These are phyloP conservation scores for Lateolabrax maculatus DNA, from an alignment of 2,797 vertebrate genomes.

Conservation along the genomic window DNA sequence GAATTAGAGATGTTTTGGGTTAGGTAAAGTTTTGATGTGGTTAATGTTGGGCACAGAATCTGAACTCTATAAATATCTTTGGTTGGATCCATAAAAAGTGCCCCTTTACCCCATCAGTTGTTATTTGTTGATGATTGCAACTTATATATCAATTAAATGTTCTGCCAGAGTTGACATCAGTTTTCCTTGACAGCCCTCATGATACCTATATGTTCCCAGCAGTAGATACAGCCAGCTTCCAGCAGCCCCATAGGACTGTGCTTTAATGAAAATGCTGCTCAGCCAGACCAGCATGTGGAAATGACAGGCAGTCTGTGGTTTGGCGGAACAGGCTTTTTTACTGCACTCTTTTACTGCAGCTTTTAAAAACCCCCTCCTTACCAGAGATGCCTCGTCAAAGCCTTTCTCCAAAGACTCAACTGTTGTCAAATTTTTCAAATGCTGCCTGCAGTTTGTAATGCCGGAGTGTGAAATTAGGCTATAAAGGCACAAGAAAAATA, in stretches of 20 bases:
- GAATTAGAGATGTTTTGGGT: background rate
- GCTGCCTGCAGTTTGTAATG: conserved; percentile 34
- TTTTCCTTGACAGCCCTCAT: conserved; percentile 22
- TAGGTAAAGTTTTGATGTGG: background rate
- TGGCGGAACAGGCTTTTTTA: conserved; percentile 28
- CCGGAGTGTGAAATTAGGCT: conserved; percentile 29
- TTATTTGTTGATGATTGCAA: conserved; percentile 6
- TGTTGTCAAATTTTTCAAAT: conserved; percentile 27
- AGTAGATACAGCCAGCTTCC: conserved; percentile 16
- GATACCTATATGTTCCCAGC: conserved; percentile 19
- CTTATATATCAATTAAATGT: conserved; percentile 4
- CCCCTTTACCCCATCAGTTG: background rate
- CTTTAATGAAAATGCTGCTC: conserved; percentile 50
- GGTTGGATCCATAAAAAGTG: background rate
- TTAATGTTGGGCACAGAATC: background rate
- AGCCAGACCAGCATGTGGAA: conserved; percentile 60
- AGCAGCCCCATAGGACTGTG: background rate
- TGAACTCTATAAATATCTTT: background rate
- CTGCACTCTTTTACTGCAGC: conserved; percentile 50
- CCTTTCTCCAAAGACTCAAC: conserved; percentile 32
- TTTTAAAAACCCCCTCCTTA: conserved; percentile 50
- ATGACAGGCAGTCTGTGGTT: conserved; percentile 61
- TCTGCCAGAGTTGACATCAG: conserved; percentile 18
- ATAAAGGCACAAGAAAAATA: conserved; percentile 49
- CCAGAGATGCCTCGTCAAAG: conserved; percentile 49